Evolutionary conservation across 2,888 invertebrate genomes (phyloP).

Genomic region (Harpalus rufipes): DNA sequence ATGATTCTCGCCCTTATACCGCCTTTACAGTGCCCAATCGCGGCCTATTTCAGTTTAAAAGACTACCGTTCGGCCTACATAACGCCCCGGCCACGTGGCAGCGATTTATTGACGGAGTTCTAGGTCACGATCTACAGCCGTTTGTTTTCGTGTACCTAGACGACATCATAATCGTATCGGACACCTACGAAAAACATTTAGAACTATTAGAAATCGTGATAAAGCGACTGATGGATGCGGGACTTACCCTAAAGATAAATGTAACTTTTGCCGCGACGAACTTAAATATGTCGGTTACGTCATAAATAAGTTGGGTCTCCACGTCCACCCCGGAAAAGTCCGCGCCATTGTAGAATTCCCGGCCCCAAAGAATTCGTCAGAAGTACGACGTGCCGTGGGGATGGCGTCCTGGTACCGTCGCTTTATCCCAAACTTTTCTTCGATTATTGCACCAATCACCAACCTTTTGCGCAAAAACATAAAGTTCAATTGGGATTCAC

Average conservation of each 20-base stretch:
- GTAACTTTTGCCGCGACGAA: conserved; percentile 37
- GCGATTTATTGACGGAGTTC: not conserved
- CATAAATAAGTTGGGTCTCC: conserved; percentile 35
- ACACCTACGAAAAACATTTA: not conserved
- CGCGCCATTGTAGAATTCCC: conserved; percentile 54
- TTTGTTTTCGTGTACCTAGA: not conserved
- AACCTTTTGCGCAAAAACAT: not conserved
- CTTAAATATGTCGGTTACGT: conserved; percentile 58
- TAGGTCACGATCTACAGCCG: not conserved
- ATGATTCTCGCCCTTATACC: too few relatives aligned
- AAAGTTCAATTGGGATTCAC: not conserved
- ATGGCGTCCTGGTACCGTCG: not conserved
- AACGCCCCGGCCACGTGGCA: not conserved
- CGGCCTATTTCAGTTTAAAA: too few relatives aligned
- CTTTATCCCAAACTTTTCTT: not conserved
- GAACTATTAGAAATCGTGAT: too few relatives aligned
- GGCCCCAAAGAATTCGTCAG: not conserved
- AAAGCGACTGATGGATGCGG: not conserved
- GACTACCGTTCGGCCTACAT: not conserved
- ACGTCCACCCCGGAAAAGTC: conserved; percentile 59
- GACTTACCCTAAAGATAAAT: conserved; percentile 38
- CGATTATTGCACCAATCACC: not conserved
- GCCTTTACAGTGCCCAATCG: too few relatives aligned
- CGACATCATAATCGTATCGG: not conserved
- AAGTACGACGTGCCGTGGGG: not conserved